Percentiles rank a stretch among this genome's conserved stretches.
Evolutionary conservation across 2,888 invertebrate genomes (phyloP).

Genomic region (Cheilosia variabilis): DNA sequence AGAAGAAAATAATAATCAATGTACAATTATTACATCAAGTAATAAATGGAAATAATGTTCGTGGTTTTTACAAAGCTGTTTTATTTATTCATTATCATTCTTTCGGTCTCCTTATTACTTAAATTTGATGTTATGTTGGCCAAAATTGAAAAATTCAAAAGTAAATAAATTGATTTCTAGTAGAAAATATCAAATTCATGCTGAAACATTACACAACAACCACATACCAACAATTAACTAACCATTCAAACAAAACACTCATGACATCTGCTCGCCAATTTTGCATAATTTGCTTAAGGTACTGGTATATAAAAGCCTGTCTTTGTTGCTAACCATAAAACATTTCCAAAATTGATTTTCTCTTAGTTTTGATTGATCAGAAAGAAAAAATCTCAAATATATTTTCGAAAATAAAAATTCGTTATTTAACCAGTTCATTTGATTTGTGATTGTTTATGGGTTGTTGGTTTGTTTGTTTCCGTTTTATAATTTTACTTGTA

Average conservation of each 20-base stretch:
- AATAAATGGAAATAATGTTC: slow-evolving; percentile 6
- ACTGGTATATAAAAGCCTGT: slow-evolving; percentile 47
- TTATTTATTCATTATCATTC: slow-evolving; percentile 19
- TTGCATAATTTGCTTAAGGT: slow-evolving; percentile 57
- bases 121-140: slow-evolving; percentile 42
- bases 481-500: slow-evolving; percentile 83
- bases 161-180: neutral
- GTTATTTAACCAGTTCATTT: slow-evolving; percentile 45
- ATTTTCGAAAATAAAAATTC: neutral
- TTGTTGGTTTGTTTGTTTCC: slow-evolving; percentile 71
- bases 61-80: neutral
- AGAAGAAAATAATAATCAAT: neutral
- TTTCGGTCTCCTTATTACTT: slow-evolving; percentile 74
- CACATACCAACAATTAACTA: slow-evolving; percentile 56
- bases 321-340: slow-evolving; percentile 66
- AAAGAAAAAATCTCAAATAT: neutral
- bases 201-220: slow-evolving; percentile 38
- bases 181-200: slow-evolving; percentile 33
- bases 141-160: slow-evolving; percentile 35
- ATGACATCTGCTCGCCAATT: slow-evolving; percentile 56
- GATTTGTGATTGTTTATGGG: slow-evolving; percentile 69
- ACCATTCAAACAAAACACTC: slow-evolving; percentile 51
- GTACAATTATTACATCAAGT: neutral
- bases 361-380: slow-evolving; percentile 17
- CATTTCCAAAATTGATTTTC: slow-evolving; percentile 53